Conservation (phyloP, 2,113 vertebrate species). For the Falco punctatus region DNA sequence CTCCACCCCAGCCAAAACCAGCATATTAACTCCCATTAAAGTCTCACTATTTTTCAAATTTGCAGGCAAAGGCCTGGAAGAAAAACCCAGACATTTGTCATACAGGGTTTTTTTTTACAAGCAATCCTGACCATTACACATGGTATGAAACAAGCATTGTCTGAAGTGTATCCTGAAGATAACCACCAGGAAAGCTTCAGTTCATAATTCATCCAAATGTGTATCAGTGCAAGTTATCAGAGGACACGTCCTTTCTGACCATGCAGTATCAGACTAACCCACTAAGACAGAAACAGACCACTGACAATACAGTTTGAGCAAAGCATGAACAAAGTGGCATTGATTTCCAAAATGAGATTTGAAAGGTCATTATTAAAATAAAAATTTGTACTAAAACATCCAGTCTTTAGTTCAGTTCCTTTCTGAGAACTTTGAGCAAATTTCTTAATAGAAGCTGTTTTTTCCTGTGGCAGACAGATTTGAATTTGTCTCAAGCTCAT, state of each 20-base stretch:
- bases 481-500: neutral
- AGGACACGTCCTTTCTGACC: neutral
- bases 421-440: neutral
- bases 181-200: neutral
- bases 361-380: neutral
- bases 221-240: neutral
- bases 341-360: neutral
- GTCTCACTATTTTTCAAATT: neutral
- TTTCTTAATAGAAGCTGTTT: neutral
- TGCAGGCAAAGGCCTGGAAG: neutral
- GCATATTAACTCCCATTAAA: neutral
- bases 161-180: neutral
- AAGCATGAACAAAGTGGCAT: neutral
- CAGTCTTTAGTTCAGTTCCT: neutral
- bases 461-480: neutral
- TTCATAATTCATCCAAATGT: neutral
- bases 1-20: neutral
- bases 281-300: neutral
- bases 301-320: neutral
- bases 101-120: neutral
- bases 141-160: neutral
- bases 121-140: neutral
- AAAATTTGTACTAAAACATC: neutral
- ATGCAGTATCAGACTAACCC: neutral
- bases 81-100: neutral